Percentiles rank a stretch among this genome's conserved stretches.
phyloP scores from a whole-genome alignment of 2,797 vertebrate species.

The Poliocrania exsul region DNA sequence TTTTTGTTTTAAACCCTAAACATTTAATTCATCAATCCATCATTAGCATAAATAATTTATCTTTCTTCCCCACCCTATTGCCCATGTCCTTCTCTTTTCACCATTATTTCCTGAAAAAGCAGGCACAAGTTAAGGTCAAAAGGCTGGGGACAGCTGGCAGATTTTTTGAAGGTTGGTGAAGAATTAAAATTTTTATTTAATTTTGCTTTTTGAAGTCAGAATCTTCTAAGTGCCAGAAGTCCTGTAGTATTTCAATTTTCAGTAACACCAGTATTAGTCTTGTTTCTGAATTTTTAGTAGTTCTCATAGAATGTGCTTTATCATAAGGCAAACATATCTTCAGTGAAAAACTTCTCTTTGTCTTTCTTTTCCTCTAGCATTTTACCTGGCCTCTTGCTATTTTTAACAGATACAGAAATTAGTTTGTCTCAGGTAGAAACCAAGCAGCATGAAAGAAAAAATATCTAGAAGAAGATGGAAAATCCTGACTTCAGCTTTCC shows the following conservation, averaged over 20 bases:
- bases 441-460: not conserved
- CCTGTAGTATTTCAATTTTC: not conserved
- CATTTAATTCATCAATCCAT: not conserved
- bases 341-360: not conserved
- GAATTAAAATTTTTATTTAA: not conserved
- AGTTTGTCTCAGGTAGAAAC: not conserved
- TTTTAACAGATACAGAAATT: not conserved
- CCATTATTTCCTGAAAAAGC: not conserved
- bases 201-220: not conserved
- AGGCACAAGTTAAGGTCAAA: not conserved
- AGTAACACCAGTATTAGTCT: not conserved
- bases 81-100: not conserved
- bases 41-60: not conserved
- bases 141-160: not conserved
- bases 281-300: not conserved
- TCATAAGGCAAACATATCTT: not conserved
- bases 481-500: not conserved
- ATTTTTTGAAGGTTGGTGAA: not conserved
- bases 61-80: not conserved
- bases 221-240: not conserved
- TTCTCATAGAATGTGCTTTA: not conserved
- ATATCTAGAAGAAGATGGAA: not conserved
- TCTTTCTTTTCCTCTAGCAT: not conserved
- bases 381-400: not conserved
- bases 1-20: not conserved